Evolutionary conservation across 2,113 vertebrate species (phyloP).

Genomic region (Dunckerocampus dactyliophorus): DNA sequence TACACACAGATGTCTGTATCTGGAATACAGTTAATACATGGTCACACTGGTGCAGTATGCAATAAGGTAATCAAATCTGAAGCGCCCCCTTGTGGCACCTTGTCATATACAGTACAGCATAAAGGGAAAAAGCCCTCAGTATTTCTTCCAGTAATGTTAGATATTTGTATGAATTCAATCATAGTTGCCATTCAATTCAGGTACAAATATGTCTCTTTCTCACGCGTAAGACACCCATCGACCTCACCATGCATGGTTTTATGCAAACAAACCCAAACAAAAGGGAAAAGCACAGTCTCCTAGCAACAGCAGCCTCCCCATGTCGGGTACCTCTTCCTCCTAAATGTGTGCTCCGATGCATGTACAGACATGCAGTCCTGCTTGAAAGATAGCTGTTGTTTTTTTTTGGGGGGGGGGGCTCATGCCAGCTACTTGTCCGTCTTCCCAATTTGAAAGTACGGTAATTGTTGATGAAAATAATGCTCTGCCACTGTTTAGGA

Average conservation of each 20-base stretch:
- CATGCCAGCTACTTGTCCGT: slow-evolving; percentile 4
- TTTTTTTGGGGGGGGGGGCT: slow-evolving; percentile 21
- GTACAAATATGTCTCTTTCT: too few relatives aligned
- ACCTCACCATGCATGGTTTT: neutral
- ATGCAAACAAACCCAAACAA: slow-evolving; percentile 32
- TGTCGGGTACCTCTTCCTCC: slow-evolving; percentile 15
- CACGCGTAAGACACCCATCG: too few relatives aligned
- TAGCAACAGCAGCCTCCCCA: slow-evolving; percentile 63
- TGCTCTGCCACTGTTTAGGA: slow-evolving; percentile 70
- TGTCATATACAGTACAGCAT: neutral
- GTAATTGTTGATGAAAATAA: neutral
- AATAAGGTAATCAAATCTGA: slow-evolving; percentile 16
- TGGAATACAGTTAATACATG: neutral
- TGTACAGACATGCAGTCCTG: slow-evolving; percentile 29
- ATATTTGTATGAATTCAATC: too few relatives aligned
- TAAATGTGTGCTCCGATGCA: slow-evolving; percentile 33
- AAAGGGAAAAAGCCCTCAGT: neutral
- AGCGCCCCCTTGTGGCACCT: slow-evolving; percentile 56
- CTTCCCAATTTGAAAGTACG: neutral
- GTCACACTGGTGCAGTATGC: neutral
- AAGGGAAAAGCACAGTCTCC: slow-evolving; percentile 49
- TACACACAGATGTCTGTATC: neutral
- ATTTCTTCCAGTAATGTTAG: neutral
- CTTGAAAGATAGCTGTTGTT: slow-evolving; percentile 17
- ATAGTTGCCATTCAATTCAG: neutral